These are phyloP conservation scores for Lophius americanus DNA, from an alignment of 2,797 vertebrate genomes.

Conservation along the genomic window DNA sequence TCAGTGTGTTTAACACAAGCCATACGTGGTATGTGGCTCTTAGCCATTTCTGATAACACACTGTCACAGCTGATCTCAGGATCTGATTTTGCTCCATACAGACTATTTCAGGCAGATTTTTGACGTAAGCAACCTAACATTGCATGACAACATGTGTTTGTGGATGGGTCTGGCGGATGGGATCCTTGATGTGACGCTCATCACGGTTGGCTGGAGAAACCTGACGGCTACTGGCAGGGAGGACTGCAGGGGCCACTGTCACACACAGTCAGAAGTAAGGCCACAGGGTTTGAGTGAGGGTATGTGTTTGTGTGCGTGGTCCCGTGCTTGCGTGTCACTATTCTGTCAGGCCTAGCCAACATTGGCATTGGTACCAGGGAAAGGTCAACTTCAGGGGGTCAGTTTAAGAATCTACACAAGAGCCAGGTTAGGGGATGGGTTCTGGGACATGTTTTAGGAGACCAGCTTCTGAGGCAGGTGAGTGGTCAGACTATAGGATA, in stretches of 20 bases:
- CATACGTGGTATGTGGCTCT: not conserved
- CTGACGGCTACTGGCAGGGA: constrained; percentile 62
- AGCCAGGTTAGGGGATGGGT: constrained; percentile 17
- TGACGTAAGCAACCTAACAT: constrained; percentile 67
- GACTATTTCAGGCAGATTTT: constrained; percentile 62
- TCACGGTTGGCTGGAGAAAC: constrained; percentile 70
- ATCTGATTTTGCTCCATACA: constrained; percentile 21
- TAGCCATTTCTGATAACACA: constrained; percentile 20
- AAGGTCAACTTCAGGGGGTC: constrained; percentile 38
- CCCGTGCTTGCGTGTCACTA: constrained; percentile 36
- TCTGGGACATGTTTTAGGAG: constrained; percentile 14
- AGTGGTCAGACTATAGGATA: no score
- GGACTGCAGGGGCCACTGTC: constrained; percentile 60
- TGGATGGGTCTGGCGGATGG: constrained; percentile 43
- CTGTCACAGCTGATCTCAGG: constrained; percentile 36
- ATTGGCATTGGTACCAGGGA: constrained; percentile 17
- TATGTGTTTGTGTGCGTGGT: constrained; percentile 4
- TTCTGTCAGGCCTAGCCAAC: constrained; percentile 46
- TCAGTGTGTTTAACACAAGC: not conserved
- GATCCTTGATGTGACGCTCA: constrained; percentile 75
- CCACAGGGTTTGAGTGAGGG: constrained; percentile 42
- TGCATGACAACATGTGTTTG: constrained; percentile 75
- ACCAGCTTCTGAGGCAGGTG: not conserved
- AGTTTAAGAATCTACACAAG: constrained; percentile 32
- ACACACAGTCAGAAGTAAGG: constrained; percentile 68